phyloP scores from a whole-genome alignment of 2,888 invertebrate genomes.

The Leucozona laternaria region DNA sequence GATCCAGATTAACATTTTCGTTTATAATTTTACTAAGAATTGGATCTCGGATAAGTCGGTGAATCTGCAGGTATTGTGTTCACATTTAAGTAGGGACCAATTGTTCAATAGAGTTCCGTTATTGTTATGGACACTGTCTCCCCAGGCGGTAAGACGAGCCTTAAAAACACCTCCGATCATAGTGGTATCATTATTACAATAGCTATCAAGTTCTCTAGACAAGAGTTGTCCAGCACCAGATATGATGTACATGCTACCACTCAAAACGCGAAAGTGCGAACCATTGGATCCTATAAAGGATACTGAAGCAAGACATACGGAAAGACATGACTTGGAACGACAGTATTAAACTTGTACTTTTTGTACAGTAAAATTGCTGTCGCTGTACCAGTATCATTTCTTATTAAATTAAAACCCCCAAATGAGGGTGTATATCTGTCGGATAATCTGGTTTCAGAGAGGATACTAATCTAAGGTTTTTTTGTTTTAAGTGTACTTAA shows the following conservation, averaged over 20 bases:
- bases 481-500: conserved; percentile 3
- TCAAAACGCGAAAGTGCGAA: background rate
- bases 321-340: background rate
- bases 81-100: background rate
- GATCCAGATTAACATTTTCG: conserved; percentile 26
- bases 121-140: background rate
- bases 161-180: background rate
- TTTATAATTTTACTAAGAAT: conserved; percentile 15
- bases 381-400: conserved; percentile 19
- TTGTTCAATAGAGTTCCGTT: background rate
- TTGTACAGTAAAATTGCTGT: conserved; percentile 24
- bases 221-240: background rate
- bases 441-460: conserved; percentile 23
- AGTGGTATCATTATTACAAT: background rate
- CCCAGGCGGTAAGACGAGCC: background rate
- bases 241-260: conserved; percentile 25
- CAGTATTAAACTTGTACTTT: conserved; percentile 1
- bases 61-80: background rate
- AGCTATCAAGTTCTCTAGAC: conserved; percentile 4
- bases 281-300: background rate
- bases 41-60: background rate
- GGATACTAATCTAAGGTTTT: conserved; percentile 29
- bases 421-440: background rate
- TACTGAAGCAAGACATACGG: conserved; percentile 8
- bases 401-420: conserved; percentile 16